Evolutionary conservation across 2,888 invertebrate species (phyloP), one percentile per base, ranked within the genome.

Genomic region (Protodeltote pygarga): DNA sequence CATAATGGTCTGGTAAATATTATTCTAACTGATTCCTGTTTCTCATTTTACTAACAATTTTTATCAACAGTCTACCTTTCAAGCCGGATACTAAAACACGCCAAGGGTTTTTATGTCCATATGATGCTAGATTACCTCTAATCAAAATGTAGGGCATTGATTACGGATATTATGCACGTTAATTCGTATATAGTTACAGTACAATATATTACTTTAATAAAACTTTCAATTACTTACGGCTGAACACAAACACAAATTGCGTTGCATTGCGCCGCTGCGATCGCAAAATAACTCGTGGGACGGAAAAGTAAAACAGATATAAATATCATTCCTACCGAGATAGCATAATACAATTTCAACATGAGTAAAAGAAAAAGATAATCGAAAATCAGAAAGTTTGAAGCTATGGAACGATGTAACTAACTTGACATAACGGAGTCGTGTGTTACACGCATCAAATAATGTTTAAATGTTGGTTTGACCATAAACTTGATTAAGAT

Each of bases 131-230:
- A 93, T 97, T 97, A 90, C 97, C 97, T 87, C 97, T 95, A 79
- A 97, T 96, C 93, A 97, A 93, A 93, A 97, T 96, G 95, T 97
- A 97, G 93, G 97, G 97, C 97, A 97, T 97, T 92, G 91, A 92
- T 87, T 84, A 92, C 90, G 79, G 87, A 79, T 85, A 71, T 35
- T 44, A 59, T 65, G 41, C 65, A 73, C 75, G n/a, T 50, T 50
- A 51, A 29, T 38, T 52, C 48, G 16, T 67, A 44, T 37, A 67
- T 31, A 41, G 41, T 34, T 44, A 47, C 50, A 51, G 47, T 44
- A 46, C 44, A 45, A 52, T 44, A 41, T 38, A 23, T 39, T 48
- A 27, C 19, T 39, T 27, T 37, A 54, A 54, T 38, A 65, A 62
- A 48, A 62, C 40, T 37, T 37, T 53, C 17, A 40, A 60, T 67